Evolutionary conservation across 2,113 vertebrate genomes (phyloP).

Genomic region (Vombatus ursinus): DNA sequence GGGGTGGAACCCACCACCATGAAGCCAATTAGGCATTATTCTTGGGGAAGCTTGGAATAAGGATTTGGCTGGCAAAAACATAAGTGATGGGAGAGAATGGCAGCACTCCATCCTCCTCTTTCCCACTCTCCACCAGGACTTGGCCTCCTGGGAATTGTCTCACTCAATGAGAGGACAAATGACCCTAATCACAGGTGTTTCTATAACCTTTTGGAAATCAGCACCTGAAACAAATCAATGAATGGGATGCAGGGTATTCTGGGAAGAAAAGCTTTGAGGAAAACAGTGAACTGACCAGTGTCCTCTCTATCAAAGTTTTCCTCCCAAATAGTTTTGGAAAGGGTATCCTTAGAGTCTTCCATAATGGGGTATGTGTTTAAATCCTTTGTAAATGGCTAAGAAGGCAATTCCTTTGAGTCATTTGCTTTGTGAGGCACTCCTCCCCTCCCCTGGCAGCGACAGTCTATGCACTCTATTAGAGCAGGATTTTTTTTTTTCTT

Average conservation of each 20-base stretch:
- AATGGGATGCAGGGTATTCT: background rate
- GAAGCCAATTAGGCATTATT: background rate
- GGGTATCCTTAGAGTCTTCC: conserved; percentile 70
- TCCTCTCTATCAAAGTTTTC: conserved; percentile 66
- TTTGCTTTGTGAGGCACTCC: conserved; percentile 76
- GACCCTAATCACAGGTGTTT: background rate
- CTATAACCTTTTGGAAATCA: conserved; percentile 3
- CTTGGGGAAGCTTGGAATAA: background rate
- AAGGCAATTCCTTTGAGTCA: conserved; percentile 81
- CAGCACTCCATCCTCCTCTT: background rate
- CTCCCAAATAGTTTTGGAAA: conserved; percentile 75
- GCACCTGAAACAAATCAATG: background rate
- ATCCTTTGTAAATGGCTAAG: conserved; percentile 75
- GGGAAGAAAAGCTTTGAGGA: conserved; percentile 62
- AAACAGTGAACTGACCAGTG: conserved; percentile 63
- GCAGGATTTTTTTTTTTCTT: conserved; percentile 77
- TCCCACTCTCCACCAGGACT: background rate
- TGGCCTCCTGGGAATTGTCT: background rate
- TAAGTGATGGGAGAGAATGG: background rate
- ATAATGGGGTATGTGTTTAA: conserved; percentile 68
- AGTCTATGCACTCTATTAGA: conserved; percentile 86
- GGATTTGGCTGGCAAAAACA: background rate
- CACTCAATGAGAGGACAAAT: conserved; percentile 23
- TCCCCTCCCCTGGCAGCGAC: conserved; percentile 82
- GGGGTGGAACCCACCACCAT: background rate